Percentiles rank a stretch among this genome's conserved stretches.
Evolutionary conservation across 2,797 vertebrate genomes (phyloP).

Genomic region (Galagoides demidoff): DNA sequence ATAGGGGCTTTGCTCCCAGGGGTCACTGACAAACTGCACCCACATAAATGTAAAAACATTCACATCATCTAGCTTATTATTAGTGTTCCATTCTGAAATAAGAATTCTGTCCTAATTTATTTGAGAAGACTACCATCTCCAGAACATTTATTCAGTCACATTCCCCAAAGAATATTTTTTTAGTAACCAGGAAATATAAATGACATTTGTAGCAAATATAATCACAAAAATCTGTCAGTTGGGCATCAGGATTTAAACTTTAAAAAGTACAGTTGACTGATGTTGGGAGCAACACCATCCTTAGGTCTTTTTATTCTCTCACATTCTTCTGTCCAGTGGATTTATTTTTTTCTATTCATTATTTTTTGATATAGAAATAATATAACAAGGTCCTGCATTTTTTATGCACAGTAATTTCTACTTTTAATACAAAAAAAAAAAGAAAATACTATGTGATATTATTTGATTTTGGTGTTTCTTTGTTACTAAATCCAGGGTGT

Average conservation of each 20-base stretch:
- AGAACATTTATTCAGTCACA: conserved; percentile 56
- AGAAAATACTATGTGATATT: neutral
- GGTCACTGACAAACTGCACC: conserved; percentile 6
- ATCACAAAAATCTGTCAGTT: conserved; percentile 60
- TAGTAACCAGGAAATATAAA: conserved; percentile 55
- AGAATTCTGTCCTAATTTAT: conserved; percentile 60
- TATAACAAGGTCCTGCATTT: conserved; percentile 61
- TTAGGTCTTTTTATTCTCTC: conserved; percentile 38
- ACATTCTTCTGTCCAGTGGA: conserved; percentile 44
- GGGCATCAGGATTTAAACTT: conserved; percentile 46
- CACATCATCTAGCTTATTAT: conserved; percentile 30
- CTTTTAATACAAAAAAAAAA: neutral
- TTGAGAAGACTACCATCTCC: neutral
- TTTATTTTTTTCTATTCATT: conserved; percentile 36
- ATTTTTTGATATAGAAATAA: conserved; percentile 45
- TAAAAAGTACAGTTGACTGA: conserved; percentile 53
- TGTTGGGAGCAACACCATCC: conserved; percentile 18
- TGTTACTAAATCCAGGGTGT: conserved; percentile 1
- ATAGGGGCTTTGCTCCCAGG: neutral
- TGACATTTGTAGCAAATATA: conserved; percentile 43
- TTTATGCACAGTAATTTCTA: neutral
- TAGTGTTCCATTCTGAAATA: conserved; percentile 53
- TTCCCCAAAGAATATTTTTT: conserved; percentile 29
- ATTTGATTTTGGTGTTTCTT: conserved; percentile 30
- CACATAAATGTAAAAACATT: conserved; percentile 54